Conservation (phyloP, 2,797 vertebrate species). For the Masticophis lateralis region DNA sequence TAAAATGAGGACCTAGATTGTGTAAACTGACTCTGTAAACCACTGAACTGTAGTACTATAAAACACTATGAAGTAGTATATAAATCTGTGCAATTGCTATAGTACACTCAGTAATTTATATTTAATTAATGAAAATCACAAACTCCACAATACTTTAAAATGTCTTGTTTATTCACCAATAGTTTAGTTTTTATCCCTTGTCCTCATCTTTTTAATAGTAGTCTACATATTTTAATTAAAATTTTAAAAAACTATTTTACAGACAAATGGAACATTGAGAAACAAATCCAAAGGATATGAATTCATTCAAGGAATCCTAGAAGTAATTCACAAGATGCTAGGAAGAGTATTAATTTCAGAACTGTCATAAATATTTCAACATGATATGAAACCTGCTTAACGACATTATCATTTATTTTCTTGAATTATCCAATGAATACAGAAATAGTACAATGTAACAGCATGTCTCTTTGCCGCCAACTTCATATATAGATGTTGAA, state of each 20-base stretch:
- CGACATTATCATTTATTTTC: background rate
- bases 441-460: background rate
- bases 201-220: background rate
- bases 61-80: background rate
- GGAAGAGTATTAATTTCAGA: background rate
- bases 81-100: background rate
- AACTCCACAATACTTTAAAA: background rate
- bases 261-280: background rate
- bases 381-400: background rate
- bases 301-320: background rate
- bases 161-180: background rate
- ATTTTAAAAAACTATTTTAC: background rate
- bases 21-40: background rate
- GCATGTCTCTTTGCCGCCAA: background rate
- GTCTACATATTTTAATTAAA: background rate
- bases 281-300: background rate
- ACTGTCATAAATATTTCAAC: background rate
- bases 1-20: background rate
- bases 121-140: background rate
- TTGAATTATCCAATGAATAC: background rate
- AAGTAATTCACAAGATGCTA: background rate
- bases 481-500: background rate
- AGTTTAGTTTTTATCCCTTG: background rate
- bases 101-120: background rate
- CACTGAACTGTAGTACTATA: background rate